phyloP scores from a whole-genome alignment of 2,888 invertebrate species.

The Ethmia dodecea region DNA sequence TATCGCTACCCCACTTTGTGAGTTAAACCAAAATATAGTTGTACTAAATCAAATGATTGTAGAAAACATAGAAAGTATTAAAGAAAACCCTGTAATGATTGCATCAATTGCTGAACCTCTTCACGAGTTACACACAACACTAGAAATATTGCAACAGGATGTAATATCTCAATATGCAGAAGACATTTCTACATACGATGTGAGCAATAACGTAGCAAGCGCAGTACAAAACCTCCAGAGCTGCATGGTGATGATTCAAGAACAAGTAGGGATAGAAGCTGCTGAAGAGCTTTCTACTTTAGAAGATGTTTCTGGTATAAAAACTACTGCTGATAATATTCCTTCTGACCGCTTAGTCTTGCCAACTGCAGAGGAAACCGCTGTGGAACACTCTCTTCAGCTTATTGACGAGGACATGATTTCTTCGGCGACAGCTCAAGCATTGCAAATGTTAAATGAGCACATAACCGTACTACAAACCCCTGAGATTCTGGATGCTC shows the following conservation, averaged over 20 bases:
- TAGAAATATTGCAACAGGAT: conserved; percentile 65
- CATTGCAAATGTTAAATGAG: conserved; percentile 49
- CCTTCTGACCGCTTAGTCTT: conserved; percentile 47
- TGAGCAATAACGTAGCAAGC: conserved; percentile 47
- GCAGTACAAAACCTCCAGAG: conserved; percentile 58
- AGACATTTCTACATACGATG: conserved; percentile 35
- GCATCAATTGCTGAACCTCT: conserved; percentile 63
- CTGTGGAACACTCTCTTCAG: conserved; percentile 28
- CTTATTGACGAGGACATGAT: conserved; percentile 28
- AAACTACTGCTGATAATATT: conserved; percentile 72
- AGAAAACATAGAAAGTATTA: conserved; percentile 48
- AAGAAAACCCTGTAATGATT: conserved; percentile 39
- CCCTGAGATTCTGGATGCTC: conserved; percentile 48
- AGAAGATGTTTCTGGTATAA: conserved; percentile 76
- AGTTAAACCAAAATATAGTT: conserved; percentile 51
- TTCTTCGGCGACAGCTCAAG: conserved; percentile 44
- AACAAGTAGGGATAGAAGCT: conserved; percentile 65
- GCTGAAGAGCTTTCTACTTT: conserved; percentile 74
- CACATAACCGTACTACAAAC: conserved; percentile 48
- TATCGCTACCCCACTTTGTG: conserved; percentile 52
- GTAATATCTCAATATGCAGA: conserved; percentile 60
- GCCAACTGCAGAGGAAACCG: conserved; percentile 41
- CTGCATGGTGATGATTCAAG: conserved; percentile 65
- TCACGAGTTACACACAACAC: conserved; percentile 56
- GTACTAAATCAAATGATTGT: conserved; percentile 48